Evolutionary conservation across 1,140 invertebrate species (phyloP).

Genomic region (Brachionus manjavacas): DNA sequence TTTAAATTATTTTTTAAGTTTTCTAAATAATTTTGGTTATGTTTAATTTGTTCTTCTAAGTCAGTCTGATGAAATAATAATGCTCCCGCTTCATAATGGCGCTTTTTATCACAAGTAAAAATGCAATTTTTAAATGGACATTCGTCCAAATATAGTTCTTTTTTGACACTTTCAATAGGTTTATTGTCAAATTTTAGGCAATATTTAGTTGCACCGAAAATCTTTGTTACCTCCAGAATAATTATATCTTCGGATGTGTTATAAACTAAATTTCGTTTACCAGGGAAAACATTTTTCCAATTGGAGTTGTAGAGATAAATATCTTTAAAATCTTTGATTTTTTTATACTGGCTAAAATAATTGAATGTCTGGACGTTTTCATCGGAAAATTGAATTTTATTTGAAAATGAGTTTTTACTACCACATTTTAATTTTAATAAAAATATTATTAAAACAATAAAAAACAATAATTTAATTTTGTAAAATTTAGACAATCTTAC

Average conservation of each 20-base stretch:
- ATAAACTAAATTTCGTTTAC: background rate
- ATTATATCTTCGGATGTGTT: background rate
- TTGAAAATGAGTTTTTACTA: background rate
- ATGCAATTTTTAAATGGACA: conserved; percentile 33
- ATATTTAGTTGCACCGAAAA: background rate
- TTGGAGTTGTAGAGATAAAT: background rate
- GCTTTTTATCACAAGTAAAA: background rate
- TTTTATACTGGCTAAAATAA: background rate
- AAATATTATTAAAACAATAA: background rate
- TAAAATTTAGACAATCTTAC: background rate
- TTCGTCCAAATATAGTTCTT: background rate
- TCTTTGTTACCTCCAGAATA: background rate
- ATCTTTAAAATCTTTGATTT: background rate
- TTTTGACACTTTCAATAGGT: background rate
- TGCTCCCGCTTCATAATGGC: background rate
- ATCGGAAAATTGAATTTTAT: background rate
- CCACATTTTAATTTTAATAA: background rate
- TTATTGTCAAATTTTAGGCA: background rate
- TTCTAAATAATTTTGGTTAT: background rate
- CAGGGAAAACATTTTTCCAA: background rate
- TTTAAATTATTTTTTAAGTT: background rate
- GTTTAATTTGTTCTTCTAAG: background rate
- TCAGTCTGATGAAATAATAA: background rate
- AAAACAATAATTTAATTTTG: background rate
- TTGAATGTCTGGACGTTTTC: background rate